Evolutionary conservation across 2,888 invertebrate species (phyloP).

Genomic region (Empis livida): DNA sequence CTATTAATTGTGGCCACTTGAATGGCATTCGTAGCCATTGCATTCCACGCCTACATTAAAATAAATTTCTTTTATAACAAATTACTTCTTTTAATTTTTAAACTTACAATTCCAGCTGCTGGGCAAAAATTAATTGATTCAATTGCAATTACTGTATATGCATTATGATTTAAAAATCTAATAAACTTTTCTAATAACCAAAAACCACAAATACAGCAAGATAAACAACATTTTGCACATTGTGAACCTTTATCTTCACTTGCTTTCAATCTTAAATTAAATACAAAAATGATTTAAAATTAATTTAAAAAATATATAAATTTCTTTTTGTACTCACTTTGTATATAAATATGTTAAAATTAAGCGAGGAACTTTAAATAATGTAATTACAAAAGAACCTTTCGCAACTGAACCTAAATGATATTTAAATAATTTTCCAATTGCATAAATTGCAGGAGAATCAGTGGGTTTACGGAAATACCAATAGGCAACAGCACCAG

Average conservation of each 20-base stretch:
- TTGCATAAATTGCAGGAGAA: slow-evolving; percentile 42
- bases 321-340: slow-evolving; percentile 48
- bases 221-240: slow-evolving; percentile 59
- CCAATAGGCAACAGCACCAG: slow-evolving; percentile 89
- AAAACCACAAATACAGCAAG: slow-evolving; percentile 81
- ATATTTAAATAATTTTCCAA: slow-evolving; percentile 67
- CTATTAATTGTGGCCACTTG: slow-evolving; percentile 87
- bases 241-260: slow-evolving; percentile 59
- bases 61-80: slow-evolving; percentile 4
- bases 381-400: slow-evolving; percentile 84
- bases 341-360: slow-evolving; percentile 80
- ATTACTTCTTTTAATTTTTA: not conserved
- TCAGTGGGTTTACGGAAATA: slow-evolving; percentile 71
- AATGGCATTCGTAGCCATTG: slow-evolving; percentile 66
- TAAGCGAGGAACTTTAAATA: slow-evolving; percentile 82
- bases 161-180: slow-evolving; percentile 85
- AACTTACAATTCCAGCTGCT: slow-evolving; percentile 70
- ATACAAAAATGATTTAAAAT: not conserved
- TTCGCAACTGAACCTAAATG: slow-evolving; percentile 92
- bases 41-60: slow-evolving; percentile 69
- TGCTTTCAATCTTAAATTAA: slow-evolving; percentile 45
- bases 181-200: slow-evolving; percentile 85
- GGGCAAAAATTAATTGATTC: slow-evolving; percentile 84
- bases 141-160: slow-evolving; percentile 87
- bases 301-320: not conserved